Evolutionary conservation across 2,113 vertebrate genomes (phyloP).

Genomic region (Pontoporia blainvillei): DNA sequence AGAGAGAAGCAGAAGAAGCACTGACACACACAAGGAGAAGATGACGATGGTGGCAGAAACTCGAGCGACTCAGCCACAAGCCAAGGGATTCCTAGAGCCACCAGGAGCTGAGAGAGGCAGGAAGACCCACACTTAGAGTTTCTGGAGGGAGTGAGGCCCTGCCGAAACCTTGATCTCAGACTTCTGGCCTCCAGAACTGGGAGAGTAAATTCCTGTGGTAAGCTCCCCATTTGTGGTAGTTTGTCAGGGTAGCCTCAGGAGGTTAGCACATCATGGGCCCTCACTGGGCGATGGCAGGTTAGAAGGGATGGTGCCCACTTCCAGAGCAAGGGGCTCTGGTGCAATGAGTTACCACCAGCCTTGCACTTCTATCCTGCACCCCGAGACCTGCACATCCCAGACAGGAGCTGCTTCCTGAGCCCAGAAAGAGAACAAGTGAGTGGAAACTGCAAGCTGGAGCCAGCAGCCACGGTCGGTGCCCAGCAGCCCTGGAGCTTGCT

Average conservation of each 20-base stretch:
- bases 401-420: background rate
- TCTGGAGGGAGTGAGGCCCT: background rate
- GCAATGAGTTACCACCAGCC: background rate
- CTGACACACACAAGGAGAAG: background rate
- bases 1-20: background rate
- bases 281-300: background rate
- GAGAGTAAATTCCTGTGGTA: background rate
- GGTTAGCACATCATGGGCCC: background rate
- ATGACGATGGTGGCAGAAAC: background rate
- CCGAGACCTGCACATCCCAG: background rate
- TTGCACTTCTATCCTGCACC: background rate
- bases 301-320: background rate
- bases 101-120: background rate
- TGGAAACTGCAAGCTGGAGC: background rate
- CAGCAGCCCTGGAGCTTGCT: background rate
- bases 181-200: background rate
- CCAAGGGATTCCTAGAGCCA: background rate
- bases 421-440: background rate
- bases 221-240: background rate
- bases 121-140: background rate
- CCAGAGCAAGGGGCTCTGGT: background rate
- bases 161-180: too few species aligned
- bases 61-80: background rate
- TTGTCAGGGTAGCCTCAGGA: background rate
- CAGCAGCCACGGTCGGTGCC: background rate